These are phyloP conservation scores for Epizoanthus ramosus DNA, from an alignment of 92 coral and sea anemone genomes.

Conservation along the genomic window DNA sequence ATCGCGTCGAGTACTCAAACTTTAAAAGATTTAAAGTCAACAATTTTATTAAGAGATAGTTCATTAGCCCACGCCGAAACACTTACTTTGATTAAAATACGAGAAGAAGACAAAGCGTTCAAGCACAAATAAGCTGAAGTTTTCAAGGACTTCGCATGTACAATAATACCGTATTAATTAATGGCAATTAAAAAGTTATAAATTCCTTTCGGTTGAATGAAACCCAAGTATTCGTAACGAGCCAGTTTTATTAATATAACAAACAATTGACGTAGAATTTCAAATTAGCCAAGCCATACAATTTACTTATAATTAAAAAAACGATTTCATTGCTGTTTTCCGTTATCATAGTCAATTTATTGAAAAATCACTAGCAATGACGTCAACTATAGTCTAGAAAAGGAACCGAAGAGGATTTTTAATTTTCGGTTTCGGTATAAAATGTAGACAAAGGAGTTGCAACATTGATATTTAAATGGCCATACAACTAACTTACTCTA, in stretches of 20 bases:
- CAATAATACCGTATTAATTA: background rate
- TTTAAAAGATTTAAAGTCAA: constrained; percentile 6
- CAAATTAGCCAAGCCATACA: background rate
- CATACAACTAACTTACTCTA: too few relatives aligned
- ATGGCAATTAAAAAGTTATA: background rate
- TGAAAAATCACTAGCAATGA: background rate
- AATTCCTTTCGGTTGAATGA: background rate
- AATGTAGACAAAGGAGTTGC: too few relatives aligned
- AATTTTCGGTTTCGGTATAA: too few relatives aligned
- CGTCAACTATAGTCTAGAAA: too few relatives aligned
- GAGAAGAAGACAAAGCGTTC: background rate
- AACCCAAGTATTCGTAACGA: background rate
- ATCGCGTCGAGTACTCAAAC: background rate
- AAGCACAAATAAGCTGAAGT: background rate
- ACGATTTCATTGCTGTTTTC: background rate
- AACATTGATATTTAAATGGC: too few relatives aligned
- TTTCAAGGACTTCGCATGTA: background rate
- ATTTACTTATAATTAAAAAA: background rate
- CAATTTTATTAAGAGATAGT: background rate
- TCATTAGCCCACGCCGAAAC: background rate
- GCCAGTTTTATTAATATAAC: background rate
- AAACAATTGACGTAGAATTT: background rate
- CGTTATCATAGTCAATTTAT: background rate
- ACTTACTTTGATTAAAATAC: background rate
- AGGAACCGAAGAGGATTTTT: too few relatives aligned